Percentiles rank a stretch among this genome's conserved stretches.
phyloP scores from a whole-genome alignment of 2,113 vertebrate species.

The Gila orcuttii region DNA sequence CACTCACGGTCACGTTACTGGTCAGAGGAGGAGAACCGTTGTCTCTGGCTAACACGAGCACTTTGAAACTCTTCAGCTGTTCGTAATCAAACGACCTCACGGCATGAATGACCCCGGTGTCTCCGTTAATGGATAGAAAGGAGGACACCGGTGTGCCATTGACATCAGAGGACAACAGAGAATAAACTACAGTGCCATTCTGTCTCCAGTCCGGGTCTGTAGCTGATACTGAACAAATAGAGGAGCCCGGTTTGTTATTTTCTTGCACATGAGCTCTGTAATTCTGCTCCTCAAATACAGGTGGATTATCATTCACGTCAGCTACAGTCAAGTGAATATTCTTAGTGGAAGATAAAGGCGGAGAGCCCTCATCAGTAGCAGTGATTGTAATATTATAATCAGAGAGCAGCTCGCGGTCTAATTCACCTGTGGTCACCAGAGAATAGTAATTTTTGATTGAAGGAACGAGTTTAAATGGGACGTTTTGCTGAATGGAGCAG shows the following conservation, averaged over 20 bases:
- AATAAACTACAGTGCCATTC: constrained; percentile 63
- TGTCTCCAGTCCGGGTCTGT: constrained; percentile 58
- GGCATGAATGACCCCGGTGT: constrained; percentile 57
- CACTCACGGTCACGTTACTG: too few species aligned
- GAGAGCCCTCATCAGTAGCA: constrained; percentile 28
- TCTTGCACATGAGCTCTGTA: constrained; percentile 17
- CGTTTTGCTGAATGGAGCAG: constrained; percentile 24
- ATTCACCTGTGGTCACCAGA: constrained; percentile 20
- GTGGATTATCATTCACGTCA: constrained; percentile 22
- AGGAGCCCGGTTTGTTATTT: constrained; percentile 29
- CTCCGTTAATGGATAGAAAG: constrained; percentile 60
- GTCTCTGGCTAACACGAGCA: constrained; percentile 58
- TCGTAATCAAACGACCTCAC: constrained; percentile 74
- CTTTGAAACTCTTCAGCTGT: constrained; percentile 63
- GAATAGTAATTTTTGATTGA: constrained; percentile 21
- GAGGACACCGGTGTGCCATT: constrained; percentile 53
- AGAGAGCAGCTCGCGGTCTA: constrained; percentile 22
- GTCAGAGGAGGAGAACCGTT: too few species aligned
- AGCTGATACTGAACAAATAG: constrained; percentile 29
- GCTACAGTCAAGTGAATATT: constrained; percentile 17
- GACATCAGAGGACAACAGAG: constrained; percentile 57
- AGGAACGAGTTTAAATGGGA: not conserved
- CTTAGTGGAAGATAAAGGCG: constrained; percentile 18
- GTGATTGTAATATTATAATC: constrained; percentile 22
- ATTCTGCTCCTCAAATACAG: constrained; percentile 9